These are phyloP conservation scores for Furcifer pardalis DNA, from an alignment of 2,797 vertebrate species.

Conservation along the genomic window DNA sequence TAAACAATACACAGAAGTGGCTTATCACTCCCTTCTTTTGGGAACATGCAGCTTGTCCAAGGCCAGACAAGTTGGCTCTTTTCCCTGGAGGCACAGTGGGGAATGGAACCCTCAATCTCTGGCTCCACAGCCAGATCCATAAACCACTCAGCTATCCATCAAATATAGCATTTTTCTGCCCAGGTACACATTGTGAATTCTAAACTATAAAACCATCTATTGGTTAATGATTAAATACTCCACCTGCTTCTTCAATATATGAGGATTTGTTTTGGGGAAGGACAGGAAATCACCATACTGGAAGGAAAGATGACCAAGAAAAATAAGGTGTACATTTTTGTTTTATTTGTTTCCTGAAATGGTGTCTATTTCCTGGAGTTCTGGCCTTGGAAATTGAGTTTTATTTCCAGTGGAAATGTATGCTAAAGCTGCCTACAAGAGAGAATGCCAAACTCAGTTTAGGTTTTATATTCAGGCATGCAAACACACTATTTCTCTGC, in stretches of 20 bases:
- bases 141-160: no score
- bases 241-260: not conserved
- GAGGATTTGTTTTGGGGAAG: constrained; percentile 42
- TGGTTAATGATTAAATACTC: not conserved
- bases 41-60: no score
- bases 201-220: not conserved
- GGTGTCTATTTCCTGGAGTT: constrained; percentile 16
- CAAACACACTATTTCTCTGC: constrained; percentile 16
- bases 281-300: constrained; percentile 17
- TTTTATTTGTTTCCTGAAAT: constrained; percentile 26
- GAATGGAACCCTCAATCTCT: no score
- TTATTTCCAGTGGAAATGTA: constrained; percentile 18
- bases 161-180: not conserved
- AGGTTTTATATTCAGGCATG: not conserved
- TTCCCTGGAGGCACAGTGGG: no score
- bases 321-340: constrained; percentile 11
- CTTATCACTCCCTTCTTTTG: no score
- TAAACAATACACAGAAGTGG: no score
- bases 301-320: constrained; percentile 21
- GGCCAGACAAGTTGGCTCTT: no score
- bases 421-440: constrained; percentile 13
- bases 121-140: no score
- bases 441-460: constrained; percentile 16
- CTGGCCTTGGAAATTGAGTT: constrained; percentile 41
- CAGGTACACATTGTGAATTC: not conserved